A percentile compares a stretch with the other conserved stretches of the same genome.
These are phyloP conservation scores for Rhopalosiphum maidis DNA, from an alignment of 1,140 invertebrate species.

Conservation along the genomic window DNA sequence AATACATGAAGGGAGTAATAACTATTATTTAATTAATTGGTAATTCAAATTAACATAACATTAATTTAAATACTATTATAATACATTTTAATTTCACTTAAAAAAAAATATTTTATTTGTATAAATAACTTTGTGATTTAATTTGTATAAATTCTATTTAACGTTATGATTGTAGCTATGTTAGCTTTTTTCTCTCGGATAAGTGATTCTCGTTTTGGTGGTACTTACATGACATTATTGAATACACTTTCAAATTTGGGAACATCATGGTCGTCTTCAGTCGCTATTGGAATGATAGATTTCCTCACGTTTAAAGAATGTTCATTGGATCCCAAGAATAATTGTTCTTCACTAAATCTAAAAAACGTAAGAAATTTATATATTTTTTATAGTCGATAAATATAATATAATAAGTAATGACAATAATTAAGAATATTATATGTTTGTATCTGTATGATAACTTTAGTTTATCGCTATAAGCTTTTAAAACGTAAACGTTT, in stretches of 20 bases:
- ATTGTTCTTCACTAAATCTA: background rate
- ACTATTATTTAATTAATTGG: background rate
- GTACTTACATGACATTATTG: conserved; percentile 98
- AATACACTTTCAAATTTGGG: conserved; percentile 97
- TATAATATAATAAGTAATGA: background rate
- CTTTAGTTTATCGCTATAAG: background rate
- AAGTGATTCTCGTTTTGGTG: conserved; percentile 94
- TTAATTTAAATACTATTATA: background rate
- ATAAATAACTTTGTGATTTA: background rate
- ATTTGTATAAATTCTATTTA: conserved; percentile 62
- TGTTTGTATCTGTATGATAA: no score
- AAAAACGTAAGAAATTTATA: conserved; percentile 12
- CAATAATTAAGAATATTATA: background rate
- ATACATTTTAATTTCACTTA: background rate
- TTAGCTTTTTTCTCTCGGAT: conserved; percentile 87
- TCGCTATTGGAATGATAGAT: conserved; percentile 93
- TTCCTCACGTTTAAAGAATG: conserved; percentile 82
- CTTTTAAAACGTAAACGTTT: background rate
- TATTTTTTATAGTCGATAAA: background rate
- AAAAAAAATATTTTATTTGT: background rate
- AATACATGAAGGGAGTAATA: background rate
- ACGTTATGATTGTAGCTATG: conserved; percentile 78
- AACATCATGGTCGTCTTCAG: conserved; percentile 93
- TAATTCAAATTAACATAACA: background rate
- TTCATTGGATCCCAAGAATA: conserved; percentile 33